phyloP scores from a whole-genome alignment of 1,140 invertebrate species.

The Rhynchophorus ferrugineus region DNA sequence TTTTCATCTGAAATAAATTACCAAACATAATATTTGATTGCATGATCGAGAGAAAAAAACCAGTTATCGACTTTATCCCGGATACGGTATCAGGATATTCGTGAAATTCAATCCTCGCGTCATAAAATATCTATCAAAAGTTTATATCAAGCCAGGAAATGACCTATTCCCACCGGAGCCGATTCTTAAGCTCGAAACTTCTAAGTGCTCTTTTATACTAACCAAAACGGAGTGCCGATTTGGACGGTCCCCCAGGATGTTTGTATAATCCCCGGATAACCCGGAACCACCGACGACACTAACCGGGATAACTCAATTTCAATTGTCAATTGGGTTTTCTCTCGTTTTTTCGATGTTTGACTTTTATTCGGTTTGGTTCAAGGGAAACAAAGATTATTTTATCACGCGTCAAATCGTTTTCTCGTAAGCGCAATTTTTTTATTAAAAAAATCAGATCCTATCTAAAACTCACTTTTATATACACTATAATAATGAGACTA shows the following conservation, averaged over 20 bases:
- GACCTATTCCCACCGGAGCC: background rate
- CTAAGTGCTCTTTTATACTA: background rate
- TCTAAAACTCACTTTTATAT: no score
- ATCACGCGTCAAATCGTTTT: no score
- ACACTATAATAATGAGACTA: no score
- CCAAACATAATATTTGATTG: background rate
- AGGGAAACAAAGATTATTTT: no score
- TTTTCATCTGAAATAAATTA: no score
- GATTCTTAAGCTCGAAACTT: background rate
- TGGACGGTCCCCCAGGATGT: background rate
- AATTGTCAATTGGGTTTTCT: background rate
- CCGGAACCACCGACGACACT: background rate
- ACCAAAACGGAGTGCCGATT: background rate
- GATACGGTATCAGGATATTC: background rate
- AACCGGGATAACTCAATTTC: background rate
- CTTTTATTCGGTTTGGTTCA: no score
- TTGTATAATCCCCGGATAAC: background rate
- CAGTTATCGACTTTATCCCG: background rate
- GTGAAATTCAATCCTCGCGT: background rate
- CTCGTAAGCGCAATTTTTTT: no score
- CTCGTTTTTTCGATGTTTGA: background rate
- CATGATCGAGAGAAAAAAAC: background rate
- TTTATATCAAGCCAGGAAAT: background rate
- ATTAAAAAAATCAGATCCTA: no score
- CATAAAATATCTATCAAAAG: background rate